phyloP scores from a whole-genome alignment of 2,888 invertebrate species.

The Latrodectus elegans region DNA sequence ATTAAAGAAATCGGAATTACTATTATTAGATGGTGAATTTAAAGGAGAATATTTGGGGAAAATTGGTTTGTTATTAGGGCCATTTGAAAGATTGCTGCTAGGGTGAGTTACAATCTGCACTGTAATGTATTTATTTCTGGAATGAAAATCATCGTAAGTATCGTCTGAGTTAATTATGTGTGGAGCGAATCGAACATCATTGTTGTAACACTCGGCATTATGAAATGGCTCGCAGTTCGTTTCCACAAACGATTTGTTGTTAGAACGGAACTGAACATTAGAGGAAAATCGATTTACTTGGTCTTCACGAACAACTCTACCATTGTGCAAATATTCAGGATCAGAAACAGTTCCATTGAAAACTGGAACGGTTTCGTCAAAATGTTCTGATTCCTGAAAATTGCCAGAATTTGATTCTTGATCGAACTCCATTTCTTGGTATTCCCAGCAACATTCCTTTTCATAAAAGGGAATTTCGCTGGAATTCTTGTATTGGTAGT shows the following conservation, averaged over 20 bases:
- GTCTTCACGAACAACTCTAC: background rate
- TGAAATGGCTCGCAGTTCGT: slow-evolving; percentile 12
- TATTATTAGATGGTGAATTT: background rate
- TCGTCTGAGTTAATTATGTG: background rate
- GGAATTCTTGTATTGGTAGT: background rate
- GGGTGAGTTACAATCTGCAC: slow-evolving; percentile 42
- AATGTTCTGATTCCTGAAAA: slow-evolving; percentile 40
- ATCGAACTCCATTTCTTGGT: slow-evolving; percentile 61
- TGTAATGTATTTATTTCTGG: slow-evolving; percentile 31
- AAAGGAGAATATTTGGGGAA: background rate
- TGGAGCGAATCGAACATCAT: slow-evolving; percentile 42
- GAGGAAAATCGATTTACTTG: background rate
- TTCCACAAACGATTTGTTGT: slow-evolving; percentile 15
- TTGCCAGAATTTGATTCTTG: slow-evolving; percentile 53
- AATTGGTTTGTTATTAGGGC: background rate
- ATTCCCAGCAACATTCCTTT: slow-evolving; percentile 57
- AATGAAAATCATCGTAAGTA: background rate
- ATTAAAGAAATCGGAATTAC: slow-evolving; percentile 37
- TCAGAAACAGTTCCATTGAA: background rate
- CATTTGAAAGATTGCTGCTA: background rate
- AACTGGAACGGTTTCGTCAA: slow-evolving; percentile 4
- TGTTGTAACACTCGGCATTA: slow-evolving; percentile 41
- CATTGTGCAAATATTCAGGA: background rate
- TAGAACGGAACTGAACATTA: background rate
- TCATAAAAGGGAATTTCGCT: background rate